Evolutionary conservation across 2,797 vertebrate genomes (phyloP).

Genomic region (Chelonia mydas): DNA sequence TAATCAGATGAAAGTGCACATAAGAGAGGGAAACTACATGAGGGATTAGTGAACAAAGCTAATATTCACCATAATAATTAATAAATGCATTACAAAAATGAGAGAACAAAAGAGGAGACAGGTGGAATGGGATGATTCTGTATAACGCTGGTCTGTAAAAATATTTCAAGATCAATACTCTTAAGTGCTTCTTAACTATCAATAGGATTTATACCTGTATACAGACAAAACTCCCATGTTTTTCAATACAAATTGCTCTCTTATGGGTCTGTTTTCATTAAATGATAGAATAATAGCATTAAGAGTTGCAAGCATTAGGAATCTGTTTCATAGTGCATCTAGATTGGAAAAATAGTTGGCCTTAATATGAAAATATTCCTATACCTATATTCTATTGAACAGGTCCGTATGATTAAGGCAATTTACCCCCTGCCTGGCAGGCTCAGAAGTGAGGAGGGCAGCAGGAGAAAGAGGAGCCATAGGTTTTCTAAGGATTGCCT

Average conservation of each 20-base stretch:
- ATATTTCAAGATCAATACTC: constrained; percentile 13
- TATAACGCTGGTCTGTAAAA: neutral
- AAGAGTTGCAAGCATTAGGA: neutral
- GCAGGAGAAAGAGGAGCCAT: neutral
- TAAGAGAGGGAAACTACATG: neutral
- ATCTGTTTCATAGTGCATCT: neutral
- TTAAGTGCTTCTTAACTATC: neutral
- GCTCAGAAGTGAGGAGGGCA: neutral
- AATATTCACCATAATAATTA: constrained; percentile 38
- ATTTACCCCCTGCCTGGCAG: neutral
- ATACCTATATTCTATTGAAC: too few relatives aligned
- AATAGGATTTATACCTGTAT: constrained; percentile 6
- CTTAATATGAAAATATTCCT: neutral
- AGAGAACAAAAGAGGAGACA: neutral
- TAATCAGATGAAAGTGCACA: constrained; percentile 14
- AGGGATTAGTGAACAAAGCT: neutral
- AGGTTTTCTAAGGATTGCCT: neutral
- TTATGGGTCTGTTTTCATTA: neutral
- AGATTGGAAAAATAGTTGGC: neutral
- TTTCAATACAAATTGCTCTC: constrained; percentile 18
- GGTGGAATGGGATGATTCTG: neutral
- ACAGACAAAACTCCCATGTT: neutral
- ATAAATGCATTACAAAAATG: neutral
- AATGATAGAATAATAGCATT: neutral
- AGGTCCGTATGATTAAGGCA: neutral